These are phyloP conservation scores for Lepidochitona cinerea DNA, from an alignment of 2,888 invertebrate species.

Conservation along the genomic window DNA sequence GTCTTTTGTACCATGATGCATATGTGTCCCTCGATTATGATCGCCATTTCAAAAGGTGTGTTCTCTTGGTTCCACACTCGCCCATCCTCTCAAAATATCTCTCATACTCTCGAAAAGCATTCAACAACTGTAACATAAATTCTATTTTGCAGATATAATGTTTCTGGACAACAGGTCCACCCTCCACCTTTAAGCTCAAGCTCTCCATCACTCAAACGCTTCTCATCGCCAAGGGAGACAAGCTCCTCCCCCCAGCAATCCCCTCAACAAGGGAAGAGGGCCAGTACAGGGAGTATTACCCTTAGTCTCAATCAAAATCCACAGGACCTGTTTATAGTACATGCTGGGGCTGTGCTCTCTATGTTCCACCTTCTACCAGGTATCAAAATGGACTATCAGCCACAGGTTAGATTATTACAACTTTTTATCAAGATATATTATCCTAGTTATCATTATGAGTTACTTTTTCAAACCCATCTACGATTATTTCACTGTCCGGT, in stretches of 20 bases:
- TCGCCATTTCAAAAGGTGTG: no score
- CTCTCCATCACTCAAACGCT: constrained; percentile 44
- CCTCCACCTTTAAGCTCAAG: constrained; percentile 27
- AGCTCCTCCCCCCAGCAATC: constrained; percentile 36
- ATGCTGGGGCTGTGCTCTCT: constrained; percentile 89
- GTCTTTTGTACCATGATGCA: no score
- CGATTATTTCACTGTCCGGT: no score
- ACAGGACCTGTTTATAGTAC: constrained; percentile 88
- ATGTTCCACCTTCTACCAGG: constrained; percentile 87
- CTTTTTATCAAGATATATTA: no score
- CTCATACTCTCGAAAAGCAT: no score
- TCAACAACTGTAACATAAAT: no score
- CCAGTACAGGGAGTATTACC: constrained; percentile 64
- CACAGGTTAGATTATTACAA: no score
- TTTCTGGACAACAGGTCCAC: background rate
- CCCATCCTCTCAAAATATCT: no score
- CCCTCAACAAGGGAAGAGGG: constrained; percentile 52
- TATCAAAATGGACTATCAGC: constrained; percentile 32
- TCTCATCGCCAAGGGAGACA: constrained; percentile 33
- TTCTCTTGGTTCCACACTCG: no score
- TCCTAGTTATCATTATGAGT: no score
- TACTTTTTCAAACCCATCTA: no score
- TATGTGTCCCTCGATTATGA: no score
- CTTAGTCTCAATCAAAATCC: constrained; percentile 73
- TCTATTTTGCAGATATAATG: background rate